Evolutionary conservation across 2,797 vertebrate species (phyloP).

Genomic region (Enteromius radiatus): DNA sequence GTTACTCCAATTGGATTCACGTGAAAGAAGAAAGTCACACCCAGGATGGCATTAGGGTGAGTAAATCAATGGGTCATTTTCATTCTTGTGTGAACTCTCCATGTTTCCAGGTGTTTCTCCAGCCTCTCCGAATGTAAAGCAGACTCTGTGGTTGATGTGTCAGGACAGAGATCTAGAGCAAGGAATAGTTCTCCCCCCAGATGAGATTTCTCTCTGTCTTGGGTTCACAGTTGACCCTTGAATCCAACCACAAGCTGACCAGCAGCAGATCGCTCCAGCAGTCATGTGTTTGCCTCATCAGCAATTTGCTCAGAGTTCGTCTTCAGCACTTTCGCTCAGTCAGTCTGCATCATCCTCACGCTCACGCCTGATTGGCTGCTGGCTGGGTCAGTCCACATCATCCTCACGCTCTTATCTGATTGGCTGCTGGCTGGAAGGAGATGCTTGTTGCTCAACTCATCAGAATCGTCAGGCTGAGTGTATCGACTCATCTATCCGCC

Average conservation of each 20-base stretch:
- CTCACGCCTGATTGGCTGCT: neutral
- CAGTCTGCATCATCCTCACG: conserved; percentile 12
- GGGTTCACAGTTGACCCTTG: too few species aligned
- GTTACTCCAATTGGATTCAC: neutral
- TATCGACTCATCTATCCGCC: neutral
- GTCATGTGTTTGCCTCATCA: neutral
- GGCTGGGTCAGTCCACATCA: too few species aligned
- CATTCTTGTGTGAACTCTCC: neutral
- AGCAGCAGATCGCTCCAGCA: neutral
- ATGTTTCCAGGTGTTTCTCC: neutral
- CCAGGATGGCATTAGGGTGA: neutral
- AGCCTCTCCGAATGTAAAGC: neutral
- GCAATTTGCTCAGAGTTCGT: conserved; percentile 11
- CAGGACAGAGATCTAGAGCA: neutral
- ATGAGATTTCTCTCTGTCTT: neutral
- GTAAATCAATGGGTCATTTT: neutral
- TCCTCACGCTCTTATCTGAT: too few species aligned
- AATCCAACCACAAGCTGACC: neutral
- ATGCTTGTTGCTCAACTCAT: neutral
- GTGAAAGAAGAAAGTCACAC: neutral
- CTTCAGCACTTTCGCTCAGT: conserved; percentile 48
- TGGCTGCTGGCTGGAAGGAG: neutral
- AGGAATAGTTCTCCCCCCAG: too few species aligned
- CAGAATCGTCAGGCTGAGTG: neutral
- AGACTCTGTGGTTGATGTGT: neutral